These are phyloP conservation scores for Trissonchulus latispiculum DNA, from an alignment of 2,888 invertebrate genomes.

Conservation along the genomic window DNA sequence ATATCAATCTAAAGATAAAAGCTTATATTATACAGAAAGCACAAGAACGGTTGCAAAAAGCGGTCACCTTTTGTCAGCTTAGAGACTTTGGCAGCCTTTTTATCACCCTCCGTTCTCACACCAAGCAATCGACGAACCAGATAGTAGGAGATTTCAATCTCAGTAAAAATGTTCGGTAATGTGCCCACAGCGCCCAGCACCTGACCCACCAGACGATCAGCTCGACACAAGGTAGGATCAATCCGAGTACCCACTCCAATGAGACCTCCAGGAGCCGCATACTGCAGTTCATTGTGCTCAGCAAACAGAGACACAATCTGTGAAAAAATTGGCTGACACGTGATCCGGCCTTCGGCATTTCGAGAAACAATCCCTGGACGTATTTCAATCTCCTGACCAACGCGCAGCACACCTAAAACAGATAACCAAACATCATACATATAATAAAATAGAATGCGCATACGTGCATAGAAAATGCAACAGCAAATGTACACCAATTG, in stretches of 20 bases:
- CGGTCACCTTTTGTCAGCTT: conserved; percentile 64
- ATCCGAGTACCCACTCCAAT: conserved; percentile 98
- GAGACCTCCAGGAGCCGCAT: conserved; percentile 97
- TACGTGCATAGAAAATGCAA: not conserved
- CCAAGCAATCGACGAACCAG: conserved; percentile 86
- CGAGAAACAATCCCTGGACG: conserved; percentile 94
- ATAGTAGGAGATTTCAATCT: conserved; percentile 95
- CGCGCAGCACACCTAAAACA: conserved; percentile 48
- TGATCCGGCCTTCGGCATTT: conserved; percentile 84
- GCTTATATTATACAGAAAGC: no score
- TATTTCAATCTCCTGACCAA: conserved; percentile 92
- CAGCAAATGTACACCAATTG: not conserved
- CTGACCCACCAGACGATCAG: conserved; percentile 95
- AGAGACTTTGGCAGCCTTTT: conserved; percentile 94
- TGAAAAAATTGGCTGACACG: conserved; percentile 91
- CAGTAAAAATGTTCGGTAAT: conserved; percentile 90
- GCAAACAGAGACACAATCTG: conserved; percentile 91
- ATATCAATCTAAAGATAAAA: no score
- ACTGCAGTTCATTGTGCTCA: conserved; percentile 93
- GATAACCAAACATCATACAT: conserved; percentile 13
- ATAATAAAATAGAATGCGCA: conserved; percentile 17
- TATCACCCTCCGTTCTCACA: conserved; percentile 95
- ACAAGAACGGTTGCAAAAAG: no score
- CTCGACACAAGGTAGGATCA: conserved; percentile 94
- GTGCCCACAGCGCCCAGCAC: conserved; percentile 92